Base-by-base conservation (phyloP, 2,888 invertebrate species). In the Zhuqinia jingwanae region DNA sequence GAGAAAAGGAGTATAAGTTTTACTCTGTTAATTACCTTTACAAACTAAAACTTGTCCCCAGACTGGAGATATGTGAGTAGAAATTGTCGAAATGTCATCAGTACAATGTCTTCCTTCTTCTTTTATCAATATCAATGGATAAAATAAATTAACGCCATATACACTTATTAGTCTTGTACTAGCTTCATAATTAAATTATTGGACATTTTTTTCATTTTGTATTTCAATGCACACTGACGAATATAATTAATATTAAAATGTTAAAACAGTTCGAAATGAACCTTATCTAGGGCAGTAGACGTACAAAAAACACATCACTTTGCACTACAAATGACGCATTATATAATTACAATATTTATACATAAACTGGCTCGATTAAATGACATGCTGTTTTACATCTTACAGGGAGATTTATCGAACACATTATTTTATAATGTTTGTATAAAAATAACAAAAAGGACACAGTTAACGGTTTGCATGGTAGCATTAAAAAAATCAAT, bases 201-300 rank as follows among this genome's bases (percentile, higher is more conserved):
- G 30, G 17, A 17, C 17, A 8, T 53, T 53, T 53, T n/a, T 53
- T 53, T 53, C 17, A 17, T 53, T 53, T 53, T 53, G 15, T 53
- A 1, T 53, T 53, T 53, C 17, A 17, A n/a, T 53, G 15, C 6
- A 8, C 17, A 17, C 5, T 53, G n/a, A 1, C 17, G 36, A 8
- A 8, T 30, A 60, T 27, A 13, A 30, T 17, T 10, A 13, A 30
- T 15, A 17, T n/a, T 63, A 30, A 30, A 63, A 8, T 36, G 8
- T 3, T 30, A 63, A 63, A 63, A 63, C 63, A 36, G 63, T 63
- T 63, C 63, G 36, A 63, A 63, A 8, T 13, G 63, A 63, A 63
- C 63, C 63, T 36, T 63, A 30, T 63, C 30, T 63, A 63, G 36
- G 3, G 42, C 20, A 42, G 42, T 20, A 42, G 20, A 68, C 15